Percentiles rank a stretch among this genome's conserved stretches.
Conservation (phyloP, 2,888 invertebrate genomes). For the Volucella inflata region DNA sequence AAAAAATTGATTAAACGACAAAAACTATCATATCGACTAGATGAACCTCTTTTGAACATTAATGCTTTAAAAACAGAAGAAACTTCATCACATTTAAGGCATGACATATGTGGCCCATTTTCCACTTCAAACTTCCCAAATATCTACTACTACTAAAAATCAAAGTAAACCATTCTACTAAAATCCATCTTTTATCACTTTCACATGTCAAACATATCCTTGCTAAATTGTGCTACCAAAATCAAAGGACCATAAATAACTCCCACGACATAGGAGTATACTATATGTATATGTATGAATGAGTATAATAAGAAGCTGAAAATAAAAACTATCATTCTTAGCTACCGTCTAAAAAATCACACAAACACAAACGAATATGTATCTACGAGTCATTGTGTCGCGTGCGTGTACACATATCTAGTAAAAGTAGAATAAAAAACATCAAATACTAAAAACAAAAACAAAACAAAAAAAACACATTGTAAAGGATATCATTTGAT, state of each 20-base stretch:
- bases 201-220: slow-evolving; percentile 39
- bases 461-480: no score
- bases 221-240: slow-evolving; percentile 10
- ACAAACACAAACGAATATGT: slow-evolving; percentile 3
- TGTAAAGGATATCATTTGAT: slow-evolving; percentile 54
- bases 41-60: no score
- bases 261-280: slow-evolving; percentile 2
- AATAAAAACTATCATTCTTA: neutral
- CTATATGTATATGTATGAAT: no score
- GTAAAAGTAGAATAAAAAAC: slow-evolving; percentile 56
- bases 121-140: no score
- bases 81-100: no score
- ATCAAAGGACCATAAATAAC: slow-evolving; percentile 25
- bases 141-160: no score
- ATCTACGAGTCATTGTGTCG: slow-evolving; percentile 9
- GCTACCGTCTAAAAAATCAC: neutral
- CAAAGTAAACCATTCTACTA: neutral
- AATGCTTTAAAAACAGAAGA: no score
- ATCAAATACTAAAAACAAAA: no score
- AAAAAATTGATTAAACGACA: no score
- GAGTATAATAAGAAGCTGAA: no score
- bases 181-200: slow-evolving; percentile 15
- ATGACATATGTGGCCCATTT: no score
- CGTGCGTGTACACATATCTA: slow-evolving; percentile 55
- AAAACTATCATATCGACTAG: no score